Conservation (phyloP, 2,113 vertebrate genomes). For the Coturnix japonica region DNA sequence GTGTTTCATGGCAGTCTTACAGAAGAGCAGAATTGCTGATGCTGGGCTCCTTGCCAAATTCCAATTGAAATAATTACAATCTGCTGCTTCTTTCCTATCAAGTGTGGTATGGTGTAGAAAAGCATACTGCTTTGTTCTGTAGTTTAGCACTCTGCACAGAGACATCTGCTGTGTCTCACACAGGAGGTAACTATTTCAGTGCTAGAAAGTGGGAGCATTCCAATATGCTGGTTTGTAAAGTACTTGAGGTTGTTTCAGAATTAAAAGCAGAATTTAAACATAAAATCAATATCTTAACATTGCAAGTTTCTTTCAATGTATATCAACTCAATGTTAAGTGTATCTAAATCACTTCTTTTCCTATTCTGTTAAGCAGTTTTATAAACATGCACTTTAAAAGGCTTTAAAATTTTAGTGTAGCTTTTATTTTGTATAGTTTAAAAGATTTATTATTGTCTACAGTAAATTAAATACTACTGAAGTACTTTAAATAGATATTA, state of each 20-base stretch:
- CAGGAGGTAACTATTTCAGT: not conserved
- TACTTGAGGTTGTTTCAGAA: not conserved
- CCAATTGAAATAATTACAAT: constrained; percentile 23
- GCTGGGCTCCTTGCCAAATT: not conserved
- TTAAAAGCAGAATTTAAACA: not conserved
- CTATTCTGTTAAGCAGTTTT: constrained; percentile 11
- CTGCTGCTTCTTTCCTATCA: constrained; percentile 3
- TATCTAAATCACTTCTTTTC: not conserved
- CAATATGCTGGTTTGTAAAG: not conserved
- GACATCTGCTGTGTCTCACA: not conserved
- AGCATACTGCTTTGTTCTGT: not conserved
- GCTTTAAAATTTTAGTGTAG: not conserved
- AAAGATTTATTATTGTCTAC: constrained; percentile 19
- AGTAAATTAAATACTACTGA: not conserved
- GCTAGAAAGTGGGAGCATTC: not conserved
- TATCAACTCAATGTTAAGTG: not conserved
- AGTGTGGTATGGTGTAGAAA: not conserved
- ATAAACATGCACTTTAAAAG: not conserved
- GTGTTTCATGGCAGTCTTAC: not conserved
- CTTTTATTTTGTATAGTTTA: not conserved
- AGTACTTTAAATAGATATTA: not conserved
- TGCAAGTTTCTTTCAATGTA: not conserved
- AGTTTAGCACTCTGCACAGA: not conserved
- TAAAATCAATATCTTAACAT: not conserved
- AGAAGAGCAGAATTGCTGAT: not conserved